Evolutionary conservation across 2,888 invertebrate species (phyloP).

Genomic region (Drosophila borborema): DNA sequence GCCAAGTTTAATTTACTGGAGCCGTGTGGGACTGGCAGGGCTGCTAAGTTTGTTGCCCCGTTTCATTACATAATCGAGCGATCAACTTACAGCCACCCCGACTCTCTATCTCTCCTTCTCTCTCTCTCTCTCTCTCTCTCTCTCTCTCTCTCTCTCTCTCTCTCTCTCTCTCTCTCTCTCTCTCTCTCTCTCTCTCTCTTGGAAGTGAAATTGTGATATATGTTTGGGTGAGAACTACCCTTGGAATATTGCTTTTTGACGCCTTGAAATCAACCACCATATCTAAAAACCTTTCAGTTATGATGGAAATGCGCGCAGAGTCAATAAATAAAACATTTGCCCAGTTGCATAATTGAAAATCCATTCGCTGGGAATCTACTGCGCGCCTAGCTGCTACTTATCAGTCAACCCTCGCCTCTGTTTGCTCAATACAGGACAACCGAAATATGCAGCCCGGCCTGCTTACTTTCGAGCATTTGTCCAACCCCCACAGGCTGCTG

Average conservation of each 20-base stretch:
- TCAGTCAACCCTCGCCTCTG: conserved; percentile 54
- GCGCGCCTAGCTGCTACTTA: conserved; percentile 44
- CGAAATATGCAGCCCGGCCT: conserved; percentile 49
- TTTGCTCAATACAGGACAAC: conserved; percentile 42
- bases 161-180: background rate
- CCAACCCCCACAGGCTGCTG: conserved; percentile 49
- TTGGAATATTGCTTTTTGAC: conserved; percentile 29
- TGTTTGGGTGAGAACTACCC: conserved; percentile 48
- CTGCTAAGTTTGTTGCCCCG: conserved; percentile 61
- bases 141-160: background rate
- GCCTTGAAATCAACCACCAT: conserved; percentile 68
- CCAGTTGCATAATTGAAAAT: conserved; percentile 78
- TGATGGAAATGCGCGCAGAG: conserved; percentile 57
- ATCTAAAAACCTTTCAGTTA: conserved; percentile 57
- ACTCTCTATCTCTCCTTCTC: background rate
- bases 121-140: background rate
- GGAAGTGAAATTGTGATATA: conserved; percentile 60
- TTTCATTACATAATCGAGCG: conserved; percentile 62
- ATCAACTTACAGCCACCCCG: conserved; percentile 46
- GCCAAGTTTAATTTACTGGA: conserved; percentile 56
- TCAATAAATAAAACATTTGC: conserved; percentile 79
- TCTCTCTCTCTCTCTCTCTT: background rate
- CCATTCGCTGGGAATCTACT: conserved; percentile 49
- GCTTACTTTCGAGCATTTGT: conserved; percentile 55
- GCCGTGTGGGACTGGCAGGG: conserved; percentile 9